Evolutionary conservation across 2,888 invertebrate genomes (phyloP).

Genomic region (Drosophila fungiperda): DNA sequence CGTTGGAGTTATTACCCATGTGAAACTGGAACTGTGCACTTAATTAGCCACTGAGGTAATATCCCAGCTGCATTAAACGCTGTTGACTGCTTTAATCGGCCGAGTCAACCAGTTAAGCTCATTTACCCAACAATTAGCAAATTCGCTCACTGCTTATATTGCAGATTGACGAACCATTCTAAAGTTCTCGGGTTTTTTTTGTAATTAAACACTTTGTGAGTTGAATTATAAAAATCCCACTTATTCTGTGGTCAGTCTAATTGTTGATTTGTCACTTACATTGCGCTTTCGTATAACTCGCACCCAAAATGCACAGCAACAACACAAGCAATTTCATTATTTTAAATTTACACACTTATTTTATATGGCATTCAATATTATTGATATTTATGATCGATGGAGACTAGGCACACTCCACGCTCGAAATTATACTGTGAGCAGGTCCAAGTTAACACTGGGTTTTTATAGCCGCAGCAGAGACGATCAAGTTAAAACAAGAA

Average conservation of each 20-base stretch:
- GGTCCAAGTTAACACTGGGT: neutral
- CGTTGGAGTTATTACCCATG: neutral
- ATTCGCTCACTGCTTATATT: slow-evolving; percentile 10
- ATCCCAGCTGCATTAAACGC: slow-evolving; percentile 17
- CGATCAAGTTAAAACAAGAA: slow-evolving; percentile 35
- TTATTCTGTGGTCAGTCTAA: slow-evolving; percentile 6
- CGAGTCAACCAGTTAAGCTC: slow-evolving; percentile 5
- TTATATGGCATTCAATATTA: neutral
- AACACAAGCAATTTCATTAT: slow-evolving; percentile 44
- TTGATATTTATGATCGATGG: neutral
- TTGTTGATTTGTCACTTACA: slow-evolving; percentile 59
- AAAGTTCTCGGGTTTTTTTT: slow-evolving; percentile 34
- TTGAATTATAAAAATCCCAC: slow-evolving; percentile 20
- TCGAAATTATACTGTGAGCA: slow-evolving; percentile 46
- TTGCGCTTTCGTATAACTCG: slow-evolving; percentile 39
- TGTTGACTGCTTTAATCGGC: neutral
- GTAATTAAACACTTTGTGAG: slow-evolving; percentile 6
- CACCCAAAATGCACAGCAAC: slow-evolving; percentile 38
- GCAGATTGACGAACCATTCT: slow-evolving; percentile 1
- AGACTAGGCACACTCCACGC: slow-evolving; percentile 18
- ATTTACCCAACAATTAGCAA: slow-evolving; percentile 15
- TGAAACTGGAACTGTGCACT: neutral
- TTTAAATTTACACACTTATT: neutral
- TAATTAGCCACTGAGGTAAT: slow-evolving; percentile 2
- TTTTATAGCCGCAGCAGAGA: slow-evolving; percentile 51